Conservation (phyloP, 2,113 vertebrate genomes). For the Poeciliopsis prolifica region DNA sequence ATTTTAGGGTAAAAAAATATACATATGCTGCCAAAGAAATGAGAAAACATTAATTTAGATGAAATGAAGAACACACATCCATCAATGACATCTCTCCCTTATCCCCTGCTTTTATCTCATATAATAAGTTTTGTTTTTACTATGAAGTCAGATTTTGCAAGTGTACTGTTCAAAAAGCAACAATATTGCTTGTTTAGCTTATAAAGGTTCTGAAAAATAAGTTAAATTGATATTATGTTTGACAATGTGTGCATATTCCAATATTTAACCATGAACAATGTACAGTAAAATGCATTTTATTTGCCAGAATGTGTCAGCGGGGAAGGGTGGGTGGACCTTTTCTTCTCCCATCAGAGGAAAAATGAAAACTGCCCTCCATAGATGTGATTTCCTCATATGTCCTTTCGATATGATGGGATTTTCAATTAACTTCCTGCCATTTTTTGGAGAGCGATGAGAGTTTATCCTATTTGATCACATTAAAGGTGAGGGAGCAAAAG, state of each 20-base stretch:
- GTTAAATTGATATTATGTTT: too few relatives aligned
- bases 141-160: too few relatives aligned
- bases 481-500: slow-evolving; percentile 52
- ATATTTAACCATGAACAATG: not conserved
- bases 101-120: not conserved
- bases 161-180: too few relatives aligned
- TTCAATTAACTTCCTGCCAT: slow-evolving; percentile 72
- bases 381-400: slow-evolving; percentile 20
- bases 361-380: slow-evolving; percentile 27
- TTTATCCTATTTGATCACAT: slow-evolving; percentile 57
- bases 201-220: too few relatives aligned
- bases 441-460: slow-evolving; percentile 59
- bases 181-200: too few relatives aligned
- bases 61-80: not conserved
- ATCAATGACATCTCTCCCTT: not conserved
- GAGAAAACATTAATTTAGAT: not conserved
- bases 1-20: too few relatives aligned
- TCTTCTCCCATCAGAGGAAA: slow-evolving; percentile 9
- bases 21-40: too few relatives aligned
- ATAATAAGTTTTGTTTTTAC: too few relatives aligned
- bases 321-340: slow-evolving; percentile 5
- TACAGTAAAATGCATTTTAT: not conserved
- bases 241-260: not conserved
- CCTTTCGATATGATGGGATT: slow-evolving; percentile 57
- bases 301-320: not conserved